Percentiles rank a stretch among this genome's conserved stretches.
phyloP scores from a whole-genome alignment of 2,113 vertebrate species.

The Crotalus viridis region DNA sequence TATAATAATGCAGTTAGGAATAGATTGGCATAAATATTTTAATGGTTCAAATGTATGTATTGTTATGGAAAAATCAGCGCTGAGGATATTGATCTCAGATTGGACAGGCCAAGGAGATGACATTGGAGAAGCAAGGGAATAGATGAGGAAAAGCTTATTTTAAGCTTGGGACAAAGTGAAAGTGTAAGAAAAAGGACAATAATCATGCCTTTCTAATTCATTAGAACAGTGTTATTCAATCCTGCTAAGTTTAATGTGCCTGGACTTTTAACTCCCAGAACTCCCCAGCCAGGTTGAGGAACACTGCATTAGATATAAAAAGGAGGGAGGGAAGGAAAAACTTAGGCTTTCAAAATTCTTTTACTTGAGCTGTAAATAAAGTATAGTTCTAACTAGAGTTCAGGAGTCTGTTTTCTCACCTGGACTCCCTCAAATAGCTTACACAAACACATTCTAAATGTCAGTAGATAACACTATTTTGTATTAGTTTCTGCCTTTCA shows the following conservation, averaged over 20 bases:
- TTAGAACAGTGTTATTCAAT: neutral
- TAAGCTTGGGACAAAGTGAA: neutral
- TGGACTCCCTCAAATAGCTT: neutral
- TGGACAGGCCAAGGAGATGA: neutral
- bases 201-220: neutral
- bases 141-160: neutral
- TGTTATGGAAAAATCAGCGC: neutral
- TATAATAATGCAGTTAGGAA: neutral
- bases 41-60: neutral
- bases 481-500: neutral
- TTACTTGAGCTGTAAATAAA: neutral
- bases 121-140: neutral
- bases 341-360: neutral
- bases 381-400: neutral
- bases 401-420: neutral
- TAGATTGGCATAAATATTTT: neutral
- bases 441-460: neutral
- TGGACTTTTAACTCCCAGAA: neutral
- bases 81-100: neutral
- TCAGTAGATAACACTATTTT: neutral
- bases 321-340: neutral
- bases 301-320: neutral
- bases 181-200: neutral
- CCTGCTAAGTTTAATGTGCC: neutral
- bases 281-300: neutral